Evolutionary conservation across 2,113 vertebrate genomes (phyloP).

Genomic region (Circaetus cinerascens): DNA sequence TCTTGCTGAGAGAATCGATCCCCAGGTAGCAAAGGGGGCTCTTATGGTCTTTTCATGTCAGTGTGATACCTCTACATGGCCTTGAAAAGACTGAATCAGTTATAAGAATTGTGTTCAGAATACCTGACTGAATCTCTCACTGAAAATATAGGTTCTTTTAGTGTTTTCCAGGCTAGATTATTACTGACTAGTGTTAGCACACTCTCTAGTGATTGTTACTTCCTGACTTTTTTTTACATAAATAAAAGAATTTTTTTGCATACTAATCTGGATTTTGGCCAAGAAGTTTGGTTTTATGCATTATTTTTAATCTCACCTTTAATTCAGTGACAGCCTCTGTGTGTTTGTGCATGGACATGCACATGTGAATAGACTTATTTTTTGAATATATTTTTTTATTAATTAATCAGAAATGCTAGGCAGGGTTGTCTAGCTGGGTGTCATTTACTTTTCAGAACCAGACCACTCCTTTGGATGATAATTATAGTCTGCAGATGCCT

Average conservation of each 20-base stretch:
- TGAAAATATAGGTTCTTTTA: neutral
- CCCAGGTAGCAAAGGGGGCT: neutral
- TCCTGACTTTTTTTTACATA: neutral
- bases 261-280: neutral
- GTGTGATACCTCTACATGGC: neutral
- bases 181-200: neutral
- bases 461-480: neutral
- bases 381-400: neutral
- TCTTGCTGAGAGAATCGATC: neutral
- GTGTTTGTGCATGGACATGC: neutral
- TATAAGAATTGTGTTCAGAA: neutral
- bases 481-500: neutral
- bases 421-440: neutral
- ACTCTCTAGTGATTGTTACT: neutral
- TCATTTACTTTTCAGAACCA: neutral
- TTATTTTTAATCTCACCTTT: neutral
- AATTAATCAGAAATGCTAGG: neutral
- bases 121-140: neutral
- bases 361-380: neutral
- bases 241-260: neutral
- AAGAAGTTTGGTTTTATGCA: neutral
- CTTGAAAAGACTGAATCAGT: neutral
- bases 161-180: neutral
- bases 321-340: neutral
- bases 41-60: neutral